Percentiles rank a stretch among this genome's conserved stretches.
These are phyloP conservation scores for Aulostomus chinensis DNA, from an alignment of 2,797 vertebrate genomes.

Conservation along the genomic window DNA sequence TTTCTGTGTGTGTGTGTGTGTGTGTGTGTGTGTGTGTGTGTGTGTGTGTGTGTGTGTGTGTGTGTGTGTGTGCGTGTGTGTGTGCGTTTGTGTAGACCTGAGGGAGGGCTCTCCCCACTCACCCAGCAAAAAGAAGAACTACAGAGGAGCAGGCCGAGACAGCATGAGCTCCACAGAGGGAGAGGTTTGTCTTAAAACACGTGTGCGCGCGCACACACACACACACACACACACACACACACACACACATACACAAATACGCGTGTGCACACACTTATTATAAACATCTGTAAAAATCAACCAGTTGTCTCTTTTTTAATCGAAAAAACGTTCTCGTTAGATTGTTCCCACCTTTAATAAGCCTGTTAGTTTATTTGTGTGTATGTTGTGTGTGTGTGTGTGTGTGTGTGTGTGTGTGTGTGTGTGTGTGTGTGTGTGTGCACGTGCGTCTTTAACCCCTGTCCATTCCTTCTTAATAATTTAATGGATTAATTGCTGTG, in stretches of 20 bases:
- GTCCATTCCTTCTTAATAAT: conserved; percentile 31
- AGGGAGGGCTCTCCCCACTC: conserved; percentile 68
- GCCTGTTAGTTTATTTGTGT: neutral
- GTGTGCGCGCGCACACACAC: no score
- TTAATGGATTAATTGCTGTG: conserved; percentile 54
- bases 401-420: neutral
- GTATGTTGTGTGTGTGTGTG: neutral
- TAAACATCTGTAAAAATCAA: no score
- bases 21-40: no score
- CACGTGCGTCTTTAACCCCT: conserved; percentile 26
- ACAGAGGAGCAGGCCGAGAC: conserved; percentile 75
- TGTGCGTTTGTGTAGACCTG: conserved; percentile 61
- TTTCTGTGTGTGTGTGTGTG: conserved; percentile 3
- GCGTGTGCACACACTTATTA: no score
- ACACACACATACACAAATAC: no score
- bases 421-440: neutral
- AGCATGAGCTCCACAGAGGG: conserved; percentile 86
- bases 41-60: neutral
- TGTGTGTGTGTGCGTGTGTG: conserved; percentile 14
- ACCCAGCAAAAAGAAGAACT: conserved; percentile 78
- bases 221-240: no score
- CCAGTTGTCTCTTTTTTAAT: conserved; percentile 8
- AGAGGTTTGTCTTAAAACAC: conserved; percentile 81
- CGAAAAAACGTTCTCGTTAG: conserved; percentile 11
- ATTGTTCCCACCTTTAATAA: conserved; percentile 10